These are phyloP conservation scores for Mesorhabditis sp. DNA, from an alignment of 2,888 invertebrate species.

Conservation along the genomic window DNA sequence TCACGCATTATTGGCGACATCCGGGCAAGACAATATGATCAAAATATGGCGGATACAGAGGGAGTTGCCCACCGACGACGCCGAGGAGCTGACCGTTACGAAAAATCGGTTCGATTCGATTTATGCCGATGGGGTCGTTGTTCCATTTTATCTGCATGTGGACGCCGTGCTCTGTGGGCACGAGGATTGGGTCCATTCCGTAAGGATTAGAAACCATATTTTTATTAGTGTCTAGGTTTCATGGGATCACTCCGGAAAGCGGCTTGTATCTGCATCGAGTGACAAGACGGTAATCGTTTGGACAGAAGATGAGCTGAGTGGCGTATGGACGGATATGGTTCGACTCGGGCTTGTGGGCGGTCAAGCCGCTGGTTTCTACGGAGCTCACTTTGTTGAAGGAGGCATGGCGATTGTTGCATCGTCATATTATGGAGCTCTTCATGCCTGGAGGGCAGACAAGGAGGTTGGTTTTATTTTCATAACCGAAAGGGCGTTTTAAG, in stretches of 20 bases:
- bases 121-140: background rate
- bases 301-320: conserved; percentile 29
- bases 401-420: conserved; percentile 27
- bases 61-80: conserved; percentile 11
- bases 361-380: conserved; percentile 48
- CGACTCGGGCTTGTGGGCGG: conserved; percentile 52
- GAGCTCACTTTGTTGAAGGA: conserved; percentile 32
- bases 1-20: conserved; percentile 6
- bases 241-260: conserved; percentile 25
- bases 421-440: conserved; percentile 44
- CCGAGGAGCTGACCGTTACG: conserved; percentile 29
- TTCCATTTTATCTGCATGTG: conserved; percentile 12
- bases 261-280: conserved; percentile 44
- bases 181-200: conserved; percentile 89
- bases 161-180: conserved; percentile 82
- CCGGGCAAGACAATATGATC: conserved; percentile 14
- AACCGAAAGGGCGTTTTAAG: too few species aligned
- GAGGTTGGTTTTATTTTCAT: conserved; percentile 8
- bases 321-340: conserved; percentile 24
- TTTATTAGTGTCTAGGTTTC: background rate
- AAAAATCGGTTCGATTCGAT: conserved; percentile 16
- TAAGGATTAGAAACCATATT: conserved; percentile 65
- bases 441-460: conserved; percentile 33
- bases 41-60: conserved; percentile 19
- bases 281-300: conserved; percentile 52